Evolutionary conservation across 2,888 invertebrate genomes (phyloP).

Genomic region (Drosophila prostipennis): DNA sequence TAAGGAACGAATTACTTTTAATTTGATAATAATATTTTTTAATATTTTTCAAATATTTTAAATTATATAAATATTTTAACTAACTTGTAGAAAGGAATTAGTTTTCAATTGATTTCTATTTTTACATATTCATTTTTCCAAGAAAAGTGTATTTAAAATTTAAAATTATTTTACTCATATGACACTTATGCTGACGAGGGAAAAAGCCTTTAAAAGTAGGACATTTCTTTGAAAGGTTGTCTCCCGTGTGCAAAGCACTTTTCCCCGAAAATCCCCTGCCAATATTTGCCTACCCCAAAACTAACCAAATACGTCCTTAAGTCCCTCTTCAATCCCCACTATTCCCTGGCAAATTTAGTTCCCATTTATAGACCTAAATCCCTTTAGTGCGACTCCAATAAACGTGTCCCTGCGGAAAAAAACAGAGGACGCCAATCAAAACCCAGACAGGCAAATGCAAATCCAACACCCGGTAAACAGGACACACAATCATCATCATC

Average conservation of each 20-base stretch:
- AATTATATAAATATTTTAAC: too few species aligned
- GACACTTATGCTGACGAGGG: neutral
- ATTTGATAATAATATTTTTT: too few species aligned
- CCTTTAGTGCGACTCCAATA: constrained; percentile 2
- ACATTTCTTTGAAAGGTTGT: neutral
- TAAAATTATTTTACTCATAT: neutral
- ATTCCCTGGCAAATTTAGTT: constrained; percentile 25
- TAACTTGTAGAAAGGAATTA: too few species aligned
- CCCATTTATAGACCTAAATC: constrained; percentile 2
- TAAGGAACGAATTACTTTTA: too few species aligned
- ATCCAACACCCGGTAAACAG: constrained; percentile 17
- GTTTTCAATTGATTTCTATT: too few species aligned
- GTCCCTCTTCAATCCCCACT: constrained; percentile 23
- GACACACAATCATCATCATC: constrained; percentile 8
- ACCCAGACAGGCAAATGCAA: constrained; percentile 32
- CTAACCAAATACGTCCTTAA: constrained; percentile 3
- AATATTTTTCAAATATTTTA: too few species aligned
- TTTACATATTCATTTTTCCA: too few species aligned
- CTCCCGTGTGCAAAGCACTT: neutral
- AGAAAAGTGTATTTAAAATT: too few species aligned
- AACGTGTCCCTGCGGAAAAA: constrained; percentile 27
- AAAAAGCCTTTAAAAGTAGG: neutral
- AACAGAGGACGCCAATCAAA: constrained; percentile 18
- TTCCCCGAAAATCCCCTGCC: neutral
- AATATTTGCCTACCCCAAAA: constrained; percentile 6